These are phyloP conservation scores for Antheraea assamensis DNA, from an alignment of 2,888 invertebrate genomes.

Conservation along the genomic window DNA sequence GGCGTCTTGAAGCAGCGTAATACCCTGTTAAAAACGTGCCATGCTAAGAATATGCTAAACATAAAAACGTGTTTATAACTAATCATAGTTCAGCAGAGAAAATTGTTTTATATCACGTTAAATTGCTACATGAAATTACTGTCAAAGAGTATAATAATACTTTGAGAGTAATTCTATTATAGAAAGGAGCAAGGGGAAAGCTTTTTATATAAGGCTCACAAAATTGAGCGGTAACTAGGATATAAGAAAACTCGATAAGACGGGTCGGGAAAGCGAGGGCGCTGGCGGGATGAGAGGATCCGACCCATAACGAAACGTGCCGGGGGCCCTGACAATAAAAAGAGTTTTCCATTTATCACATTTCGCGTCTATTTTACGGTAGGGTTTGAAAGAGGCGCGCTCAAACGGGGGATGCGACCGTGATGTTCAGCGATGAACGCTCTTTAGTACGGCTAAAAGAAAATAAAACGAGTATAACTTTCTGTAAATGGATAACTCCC, in stretches of 20 bases:
- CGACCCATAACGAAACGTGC: conserved; percentile 73
- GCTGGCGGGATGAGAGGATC: conserved; percentile 59
- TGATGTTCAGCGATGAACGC: conserved; percentile 66
- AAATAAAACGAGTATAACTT: conserved; percentile 76
- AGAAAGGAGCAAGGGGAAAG: conserved; percentile 57
- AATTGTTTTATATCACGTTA: conserved; percentile 7
- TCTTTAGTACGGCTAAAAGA: conserved; percentile 69
- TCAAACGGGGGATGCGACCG: conserved; percentile 64
- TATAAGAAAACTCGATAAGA: conserved; percentile 78
- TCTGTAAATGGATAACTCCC: conserved; percentile 75
- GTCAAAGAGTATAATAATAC: conserved; percentile 55
- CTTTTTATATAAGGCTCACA: conserved; percentile 66
- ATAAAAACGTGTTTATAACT: conserved; percentile 9
- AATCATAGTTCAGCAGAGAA: conserved; percentile 30
- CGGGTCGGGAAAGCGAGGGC: conserved; percentile 59
- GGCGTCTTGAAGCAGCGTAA: conserved; percentile 88
- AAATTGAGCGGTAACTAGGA: conserved; percentile 77
- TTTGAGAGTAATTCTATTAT: conserved; percentile 62
- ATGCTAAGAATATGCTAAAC: conserved; percentile 27
- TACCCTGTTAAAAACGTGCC: conserved; percentile 81
- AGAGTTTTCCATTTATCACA: conserved; percentile 82
- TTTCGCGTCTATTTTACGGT: conserved; percentile 81
- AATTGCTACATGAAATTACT: conserved; percentile 37
- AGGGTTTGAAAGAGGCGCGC: conserved; percentile 70
- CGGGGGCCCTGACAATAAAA: conserved; percentile 74